A percentile compares a stretch with the other conserved stretches of the same genome.
Evolutionary conservation across 2,113 vertebrate species (phyloP).

Genomic region (Lethenteron reissneri): DNA sequence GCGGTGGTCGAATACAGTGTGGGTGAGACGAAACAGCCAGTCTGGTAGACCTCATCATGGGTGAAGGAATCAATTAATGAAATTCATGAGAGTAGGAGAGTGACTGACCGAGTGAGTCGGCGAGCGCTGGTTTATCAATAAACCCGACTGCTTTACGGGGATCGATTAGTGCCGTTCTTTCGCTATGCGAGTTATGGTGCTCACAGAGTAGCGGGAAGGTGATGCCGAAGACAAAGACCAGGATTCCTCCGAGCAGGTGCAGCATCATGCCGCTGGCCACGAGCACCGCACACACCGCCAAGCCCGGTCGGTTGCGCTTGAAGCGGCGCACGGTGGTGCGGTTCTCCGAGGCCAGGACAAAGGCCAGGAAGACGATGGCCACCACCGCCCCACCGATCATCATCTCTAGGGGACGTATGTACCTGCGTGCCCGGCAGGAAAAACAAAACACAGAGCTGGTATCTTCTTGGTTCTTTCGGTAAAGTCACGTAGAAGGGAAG

Average conservation of each 20-base stretch:
- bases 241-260: conserved; percentile 61
- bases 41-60: no score
- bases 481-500: no score
- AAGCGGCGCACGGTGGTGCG: conserved; percentile 39
- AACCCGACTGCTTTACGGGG: no score
- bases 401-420: conserved; percentile 61
- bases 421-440: conserved; percentile 23
- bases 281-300: conserved; percentile 44
- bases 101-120: no score
- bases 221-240: conserved; percentile 73
- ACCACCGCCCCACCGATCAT: conserved; percentile 55
- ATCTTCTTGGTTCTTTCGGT: no score
- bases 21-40: no score
- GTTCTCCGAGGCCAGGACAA: conserved; percentile 59
- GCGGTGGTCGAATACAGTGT: no score
- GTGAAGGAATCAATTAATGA: no score
- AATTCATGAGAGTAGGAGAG: no score
- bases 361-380: conserved; percentile 41
- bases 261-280: conserved; percentile 57
- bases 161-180: no score
- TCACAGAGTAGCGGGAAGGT: conserved; percentile 59
- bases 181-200: conserved; percentile 16
- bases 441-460: no score
- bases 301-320: conserved; percentile 53
- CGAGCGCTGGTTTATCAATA: no score